Conservation (phyloP, 2,888 invertebrate species). For the Merodon equestris region DNA sequence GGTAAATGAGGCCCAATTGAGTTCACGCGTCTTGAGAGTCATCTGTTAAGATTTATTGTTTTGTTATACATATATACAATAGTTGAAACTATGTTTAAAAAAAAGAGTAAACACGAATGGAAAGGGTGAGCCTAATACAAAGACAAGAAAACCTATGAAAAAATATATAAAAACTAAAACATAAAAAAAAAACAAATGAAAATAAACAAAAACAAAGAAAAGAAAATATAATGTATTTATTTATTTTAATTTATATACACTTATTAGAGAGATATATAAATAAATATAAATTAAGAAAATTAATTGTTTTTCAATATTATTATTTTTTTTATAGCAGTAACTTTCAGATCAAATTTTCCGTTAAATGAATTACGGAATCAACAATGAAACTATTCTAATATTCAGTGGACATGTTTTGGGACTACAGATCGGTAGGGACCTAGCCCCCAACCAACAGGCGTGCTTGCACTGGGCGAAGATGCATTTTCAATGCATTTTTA, state of each 20-base stretch:
- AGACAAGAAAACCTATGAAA: constrained; percentile 67
- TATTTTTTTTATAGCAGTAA: no score
- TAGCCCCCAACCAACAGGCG: no score
- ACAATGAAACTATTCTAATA: no score
- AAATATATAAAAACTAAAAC: constrained; percentile 69
- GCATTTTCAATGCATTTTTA: no score
- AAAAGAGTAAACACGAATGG: constrained; percentile 58
- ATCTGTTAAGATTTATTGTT: constrained; percentile 65
- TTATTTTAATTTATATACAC: constrained; percentile 79
- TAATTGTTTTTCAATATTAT: no score
- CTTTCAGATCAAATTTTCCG: no score
- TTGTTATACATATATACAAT: constrained; percentile 62
- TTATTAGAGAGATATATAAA: constrained; percentile 77
- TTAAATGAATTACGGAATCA: no score
- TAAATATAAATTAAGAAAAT: constrained; percentile 75
- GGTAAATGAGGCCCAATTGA: constrained; percentile 38
- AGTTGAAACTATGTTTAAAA: constrained; percentile 65
- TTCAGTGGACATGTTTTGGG: no score
- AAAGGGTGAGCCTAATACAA: constrained; percentile 60
- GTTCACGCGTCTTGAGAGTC: constrained; percentile 49
- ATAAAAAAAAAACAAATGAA: constrained; percentile 72
- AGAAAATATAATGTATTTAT: constrained; percentile 76
- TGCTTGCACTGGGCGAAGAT: no score
- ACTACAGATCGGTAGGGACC: no score
- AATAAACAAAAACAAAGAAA: constrained; percentile 58